A percentile compares a stretch with the other conserved stretches of the same genome.
phyloP scores from a whole-genome alignment of 1,140 invertebrate species.

The Branchinecta lynchi region DNA sequence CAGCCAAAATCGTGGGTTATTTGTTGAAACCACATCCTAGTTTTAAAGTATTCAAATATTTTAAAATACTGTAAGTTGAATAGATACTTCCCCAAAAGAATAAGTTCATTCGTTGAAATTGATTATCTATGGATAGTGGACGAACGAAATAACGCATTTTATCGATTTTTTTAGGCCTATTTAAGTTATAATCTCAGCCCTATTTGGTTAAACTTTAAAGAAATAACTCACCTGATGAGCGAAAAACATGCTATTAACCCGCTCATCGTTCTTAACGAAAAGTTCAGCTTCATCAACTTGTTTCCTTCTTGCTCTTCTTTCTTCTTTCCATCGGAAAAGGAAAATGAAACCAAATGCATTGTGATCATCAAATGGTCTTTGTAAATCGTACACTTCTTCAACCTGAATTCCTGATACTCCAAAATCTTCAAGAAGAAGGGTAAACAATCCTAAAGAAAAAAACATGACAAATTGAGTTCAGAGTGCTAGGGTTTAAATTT shows the following conservation, averaged over 20 bases:
- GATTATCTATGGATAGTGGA: no score
- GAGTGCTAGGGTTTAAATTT: no score
- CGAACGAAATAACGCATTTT: no score
- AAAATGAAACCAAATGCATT: constrained; percentile 88
- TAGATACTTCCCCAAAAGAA: no score
- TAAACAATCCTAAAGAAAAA: constrained; percentile 60
- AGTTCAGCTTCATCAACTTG: constrained; percentile 78
- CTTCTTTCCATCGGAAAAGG: constrained; percentile 93
- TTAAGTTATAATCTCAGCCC: no score
- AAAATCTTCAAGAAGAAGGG: constrained; percentile 85
- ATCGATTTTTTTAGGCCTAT: no score
- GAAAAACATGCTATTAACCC: constrained; percentile 93
- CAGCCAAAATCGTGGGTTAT: no score
- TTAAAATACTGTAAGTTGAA: no score
- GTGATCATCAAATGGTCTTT: constrained; percentile 71
- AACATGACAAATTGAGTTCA: constrained; percentile 13
- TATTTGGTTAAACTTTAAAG: no score
- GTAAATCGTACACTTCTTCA: constrained; percentile 95
- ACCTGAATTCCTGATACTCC: constrained; percentile 93
- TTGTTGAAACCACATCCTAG: no score
- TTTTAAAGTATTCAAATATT: no score
- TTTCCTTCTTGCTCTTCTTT: constrained; percentile 75
- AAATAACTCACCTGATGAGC: constrained; percentile 54
- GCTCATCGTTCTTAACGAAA: constrained; percentile 82
- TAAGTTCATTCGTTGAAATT: no score